Evolutionary conservation across 2,888 invertebrate genomes (phyloP).

Genomic region (Halictus quadricinctus): DNA sequence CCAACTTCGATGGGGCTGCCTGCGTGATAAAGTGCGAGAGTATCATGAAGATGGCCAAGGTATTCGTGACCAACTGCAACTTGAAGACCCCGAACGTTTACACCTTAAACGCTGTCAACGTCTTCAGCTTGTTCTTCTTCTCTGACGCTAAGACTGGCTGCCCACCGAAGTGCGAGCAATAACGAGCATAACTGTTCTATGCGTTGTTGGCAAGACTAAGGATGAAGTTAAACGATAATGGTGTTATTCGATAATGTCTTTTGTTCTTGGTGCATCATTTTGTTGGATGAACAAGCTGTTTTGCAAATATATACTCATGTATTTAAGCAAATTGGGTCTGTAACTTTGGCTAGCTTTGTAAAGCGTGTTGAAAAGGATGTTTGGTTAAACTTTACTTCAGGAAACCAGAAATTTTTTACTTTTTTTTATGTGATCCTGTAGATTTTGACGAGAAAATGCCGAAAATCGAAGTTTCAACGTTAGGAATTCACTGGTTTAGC

Average conservation of each 20-base stretch:
- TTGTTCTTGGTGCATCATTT: background rate
- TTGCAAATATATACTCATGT: background rate
- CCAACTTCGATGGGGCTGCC: constrained; percentile 70
- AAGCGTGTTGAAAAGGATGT: too few species aligned
- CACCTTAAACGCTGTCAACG: constrained; percentile 75
- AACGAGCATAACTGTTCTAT: background rate
- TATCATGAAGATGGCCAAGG: constrained; percentile 69
- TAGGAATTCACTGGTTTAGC: too few species aligned
- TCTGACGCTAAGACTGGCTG: constrained; percentile 66
- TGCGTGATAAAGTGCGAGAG: constrained; percentile 75
- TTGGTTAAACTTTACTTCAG: too few species aligned
- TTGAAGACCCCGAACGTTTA: constrained; percentile 74
- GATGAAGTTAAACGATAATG: background rate
- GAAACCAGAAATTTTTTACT: too few species aligned
- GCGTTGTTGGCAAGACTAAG: too few species aligned
- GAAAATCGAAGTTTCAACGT: too few species aligned
- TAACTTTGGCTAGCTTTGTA: too few species aligned
- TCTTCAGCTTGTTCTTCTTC: constrained; percentile 75
- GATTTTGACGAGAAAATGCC: too few species aligned
- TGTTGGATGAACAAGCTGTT: background rate
- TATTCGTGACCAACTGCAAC: constrained; percentile 73
- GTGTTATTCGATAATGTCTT: background rate
- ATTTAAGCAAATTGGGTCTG: too few species aligned
- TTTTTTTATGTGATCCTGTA: too few species aligned
- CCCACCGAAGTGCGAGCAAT: constrained; percentile 59